phyloP scores from a whole-genome alignment of 2,797 vertebrate species.

The Orientallactaga sibirica region DNA sequence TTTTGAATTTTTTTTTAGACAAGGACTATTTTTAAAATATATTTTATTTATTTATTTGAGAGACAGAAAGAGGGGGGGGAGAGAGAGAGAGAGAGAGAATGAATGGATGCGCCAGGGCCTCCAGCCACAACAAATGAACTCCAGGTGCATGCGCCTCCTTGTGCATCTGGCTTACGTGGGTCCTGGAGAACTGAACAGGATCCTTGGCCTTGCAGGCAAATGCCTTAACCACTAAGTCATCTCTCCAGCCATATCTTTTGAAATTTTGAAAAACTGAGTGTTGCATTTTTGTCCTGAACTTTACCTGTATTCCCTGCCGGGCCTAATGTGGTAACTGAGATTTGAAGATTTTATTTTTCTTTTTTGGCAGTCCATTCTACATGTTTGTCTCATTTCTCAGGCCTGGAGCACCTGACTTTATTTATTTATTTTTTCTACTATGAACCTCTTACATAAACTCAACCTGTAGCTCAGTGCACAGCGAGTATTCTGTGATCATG shows the following conservation, averaged over 20 bases:
- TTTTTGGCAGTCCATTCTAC: not conserved
- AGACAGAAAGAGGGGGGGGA: too few species aligned
- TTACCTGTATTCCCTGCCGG: not conserved
- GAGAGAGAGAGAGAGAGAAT: too few species aligned
- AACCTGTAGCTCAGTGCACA: not conserved
- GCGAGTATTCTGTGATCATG: not conserved
- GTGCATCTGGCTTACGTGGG: too few species aligned
- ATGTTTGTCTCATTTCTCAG: not conserved
- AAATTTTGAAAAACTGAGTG: slow-evolving; percentile 22
- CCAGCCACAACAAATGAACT: too few species aligned
- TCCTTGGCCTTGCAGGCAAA: too few species aligned
- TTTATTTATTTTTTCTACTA: not conserved
- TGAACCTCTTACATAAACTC: not conserved
- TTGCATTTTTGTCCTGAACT: slow-evolving; percentile 29
- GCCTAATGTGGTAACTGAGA: not conserved
- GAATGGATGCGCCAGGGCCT: too few species aligned
- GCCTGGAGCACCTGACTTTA: slow-evolving; percentile 14
- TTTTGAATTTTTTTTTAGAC: too few species aligned
- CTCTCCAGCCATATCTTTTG: not conserved
- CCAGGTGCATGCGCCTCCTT: too few species aligned
- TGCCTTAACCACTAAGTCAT: too few species aligned
- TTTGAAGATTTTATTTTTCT: not conserved
- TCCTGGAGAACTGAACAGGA: too few species aligned
- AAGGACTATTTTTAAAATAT: too few species aligned
- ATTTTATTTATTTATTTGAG: too few species aligned